Evolutionary conservation across 2,113 vertebrate genomes (phyloP).

Genomic region (Neotoma lepida): DNA sequence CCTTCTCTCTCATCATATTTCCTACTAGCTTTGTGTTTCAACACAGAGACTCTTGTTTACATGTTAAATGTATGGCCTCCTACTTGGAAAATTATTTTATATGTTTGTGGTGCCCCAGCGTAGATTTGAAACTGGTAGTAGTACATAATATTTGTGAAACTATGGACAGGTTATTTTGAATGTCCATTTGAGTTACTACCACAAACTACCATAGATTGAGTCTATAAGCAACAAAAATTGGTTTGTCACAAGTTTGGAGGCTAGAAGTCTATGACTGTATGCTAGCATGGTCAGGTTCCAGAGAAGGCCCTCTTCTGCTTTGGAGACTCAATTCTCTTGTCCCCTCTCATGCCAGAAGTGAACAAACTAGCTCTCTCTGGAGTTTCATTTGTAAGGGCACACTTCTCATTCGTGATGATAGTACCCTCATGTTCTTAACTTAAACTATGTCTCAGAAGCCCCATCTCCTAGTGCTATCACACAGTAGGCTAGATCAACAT

Average conservation of each 20-base stretch:
- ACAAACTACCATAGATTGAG: background rate
- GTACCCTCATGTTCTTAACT: background rate
- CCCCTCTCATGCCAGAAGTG: background rate
- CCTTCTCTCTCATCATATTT: slow-evolving; percentile 53
- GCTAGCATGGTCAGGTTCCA: background rate
- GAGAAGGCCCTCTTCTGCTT: background rate
- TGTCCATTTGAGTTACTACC: background rate
- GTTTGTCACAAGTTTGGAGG: background rate
- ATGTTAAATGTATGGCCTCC: slow-evolving; percentile 23
- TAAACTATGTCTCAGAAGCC: background rate
- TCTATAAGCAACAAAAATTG: background rate
- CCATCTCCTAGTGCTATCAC: background rate
- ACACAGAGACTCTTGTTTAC: slow-evolving; percentile 44
- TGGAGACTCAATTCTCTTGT: background rate
- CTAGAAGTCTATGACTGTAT: background rate
- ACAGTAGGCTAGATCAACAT: background rate
- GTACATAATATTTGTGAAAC: slow-evolving; percentile 24
- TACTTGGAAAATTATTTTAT: slow-evolving; percentile 32
- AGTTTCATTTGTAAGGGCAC: background rate
- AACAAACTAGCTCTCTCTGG: background rate
- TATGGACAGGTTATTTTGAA: background rate
- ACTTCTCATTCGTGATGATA: background rate
- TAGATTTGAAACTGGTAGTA: background rate
- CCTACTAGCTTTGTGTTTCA: slow-evolving; percentile 14
- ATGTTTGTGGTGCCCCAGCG: slow-evolving; percentile 2